Percentiles rank a stretch among this genome's conserved stretches.
These are phyloP conservation scores for Tachysurus fulvidraco DNA, from an alignment of 2,113 vertebrate species.

Conservation along the genomic window DNA sequence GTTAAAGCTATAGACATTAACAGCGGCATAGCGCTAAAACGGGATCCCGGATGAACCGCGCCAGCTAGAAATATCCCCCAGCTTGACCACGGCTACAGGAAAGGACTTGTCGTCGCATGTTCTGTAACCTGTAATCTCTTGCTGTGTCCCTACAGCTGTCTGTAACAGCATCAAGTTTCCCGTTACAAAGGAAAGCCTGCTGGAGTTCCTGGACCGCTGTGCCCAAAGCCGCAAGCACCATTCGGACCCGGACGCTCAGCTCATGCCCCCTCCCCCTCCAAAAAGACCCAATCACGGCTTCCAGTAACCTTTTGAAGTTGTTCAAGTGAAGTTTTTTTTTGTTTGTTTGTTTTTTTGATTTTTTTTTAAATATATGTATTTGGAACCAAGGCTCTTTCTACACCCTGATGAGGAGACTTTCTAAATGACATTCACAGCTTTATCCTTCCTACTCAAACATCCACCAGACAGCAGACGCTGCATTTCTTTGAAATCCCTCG, in stretches of 20 bases:
- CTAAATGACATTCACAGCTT: constrained; percentile 27
- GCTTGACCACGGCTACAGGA: background rate
- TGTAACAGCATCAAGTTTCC: constrained; percentile 94
- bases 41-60: background rate
- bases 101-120: background rate
- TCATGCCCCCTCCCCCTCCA: constrained; percentile 95
- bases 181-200: constrained; percentile 94
- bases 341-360: constrained; percentile 56
- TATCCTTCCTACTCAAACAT: background rate
- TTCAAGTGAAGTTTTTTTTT: constrained; percentile 31
- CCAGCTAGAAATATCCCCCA: background rate
- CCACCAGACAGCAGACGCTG: constrained; percentile 11
- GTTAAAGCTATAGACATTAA: constrained; percentile 14
- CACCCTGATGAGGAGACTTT: constrained; percentile 7
- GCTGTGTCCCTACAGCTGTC: constrained; percentile 77
- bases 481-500: constrained; percentile 4
- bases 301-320: constrained; percentile 64
- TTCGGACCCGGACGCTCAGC: constrained; percentile 86
- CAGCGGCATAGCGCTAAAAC: background rate
- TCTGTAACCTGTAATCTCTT: constrained; percentile 40
- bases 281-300: constrained; percentile 80
- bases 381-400: constrained; percentile 11
- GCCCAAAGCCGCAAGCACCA: constrained; percentile 79
- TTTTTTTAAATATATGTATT: background rate
- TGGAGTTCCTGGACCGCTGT: constrained; percentile 88